phyloP scores from a whole-genome alignment of 1,140 invertebrate species.

The Plutomurus gul region DNA sequence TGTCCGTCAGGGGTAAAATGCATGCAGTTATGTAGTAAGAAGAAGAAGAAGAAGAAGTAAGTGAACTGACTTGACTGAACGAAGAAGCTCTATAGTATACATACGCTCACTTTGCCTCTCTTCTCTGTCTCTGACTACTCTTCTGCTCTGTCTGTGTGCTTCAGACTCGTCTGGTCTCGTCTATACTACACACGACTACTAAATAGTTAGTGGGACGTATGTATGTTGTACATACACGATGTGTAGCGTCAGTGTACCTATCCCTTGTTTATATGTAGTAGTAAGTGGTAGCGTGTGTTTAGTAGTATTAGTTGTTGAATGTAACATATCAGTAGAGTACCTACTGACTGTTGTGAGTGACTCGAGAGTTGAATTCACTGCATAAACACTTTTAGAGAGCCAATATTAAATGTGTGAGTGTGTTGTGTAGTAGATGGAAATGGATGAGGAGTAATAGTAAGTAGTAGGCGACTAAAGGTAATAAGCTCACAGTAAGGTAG shows the following conservation, averaged over 20 bases:
- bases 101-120: too few species aligned
- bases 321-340: neutral
- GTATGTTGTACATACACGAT: neutral
- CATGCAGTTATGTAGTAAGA: constrained; percentile 15
- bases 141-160: neutral
- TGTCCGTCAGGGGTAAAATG: constrained; percentile 18
- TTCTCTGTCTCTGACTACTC: too few species aligned
- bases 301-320: neutral
- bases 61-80: neutral
- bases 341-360: neutral
- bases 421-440: too few species aligned
- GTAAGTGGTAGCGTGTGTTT: neutral
- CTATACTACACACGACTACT: neutral
- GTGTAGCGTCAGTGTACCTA: neutral
- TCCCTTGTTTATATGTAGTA: neutral
- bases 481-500: too few species aligned
- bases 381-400: too few species aligned
- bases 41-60: too few species aligned
- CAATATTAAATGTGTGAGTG: too few species aligned
- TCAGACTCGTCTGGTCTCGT: neutral
- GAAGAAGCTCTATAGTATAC: neutral
- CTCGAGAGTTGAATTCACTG: neutral
- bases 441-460: too few species aligned
- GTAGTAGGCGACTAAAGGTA: too few species aligned
- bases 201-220: neutral